Evolutionary conservation across 2,113 vertebrate species (phyloP).

Genomic region (Grammomys dolichurus): DNA sequence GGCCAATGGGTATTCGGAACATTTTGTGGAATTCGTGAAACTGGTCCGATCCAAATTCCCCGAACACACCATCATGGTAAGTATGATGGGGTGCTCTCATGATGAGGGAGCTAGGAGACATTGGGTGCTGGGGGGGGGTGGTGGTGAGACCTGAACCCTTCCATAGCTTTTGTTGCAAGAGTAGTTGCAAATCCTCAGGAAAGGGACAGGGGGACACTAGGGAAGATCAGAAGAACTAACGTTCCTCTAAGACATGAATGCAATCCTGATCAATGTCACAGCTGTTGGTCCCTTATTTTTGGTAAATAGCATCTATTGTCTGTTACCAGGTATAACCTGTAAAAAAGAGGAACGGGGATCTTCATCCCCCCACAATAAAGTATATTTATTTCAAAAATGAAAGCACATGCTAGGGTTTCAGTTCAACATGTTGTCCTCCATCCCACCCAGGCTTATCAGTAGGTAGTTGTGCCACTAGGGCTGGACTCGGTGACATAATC

Average conservation of each 20-base stretch:
- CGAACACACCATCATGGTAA: constrained; percentile 98
- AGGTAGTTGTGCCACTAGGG: background rate
- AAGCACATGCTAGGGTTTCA: background rate
- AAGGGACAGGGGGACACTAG: background rate
- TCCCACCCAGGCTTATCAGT: background rate
- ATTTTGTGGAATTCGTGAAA: constrained; percentile 98
- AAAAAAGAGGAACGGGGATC: background rate
- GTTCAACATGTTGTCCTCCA: background rate
- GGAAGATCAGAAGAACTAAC: background rate
- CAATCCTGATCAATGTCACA: background rate
- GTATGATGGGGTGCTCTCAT: constrained; percentile 34
- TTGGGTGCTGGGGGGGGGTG: fast-evolving
- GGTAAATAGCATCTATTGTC: background rate
- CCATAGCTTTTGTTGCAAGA: background rate
- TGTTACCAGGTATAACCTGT: background rate
- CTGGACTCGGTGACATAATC: background rate
- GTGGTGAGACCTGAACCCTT: background rate
- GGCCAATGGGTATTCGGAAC: constrained; percentile 98
- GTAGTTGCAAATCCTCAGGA: background rate
- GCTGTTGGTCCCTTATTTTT: background rate
- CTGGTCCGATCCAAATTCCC: constrained; percentile 94
- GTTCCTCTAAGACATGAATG: background rate
- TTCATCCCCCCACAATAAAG: background rate
- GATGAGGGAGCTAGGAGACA: background rate
- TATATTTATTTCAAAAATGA: background rate